phyloP scores from a whole-genome alignment of 2,888 invertebrate species.

The Leucophenga montana region DNA sequence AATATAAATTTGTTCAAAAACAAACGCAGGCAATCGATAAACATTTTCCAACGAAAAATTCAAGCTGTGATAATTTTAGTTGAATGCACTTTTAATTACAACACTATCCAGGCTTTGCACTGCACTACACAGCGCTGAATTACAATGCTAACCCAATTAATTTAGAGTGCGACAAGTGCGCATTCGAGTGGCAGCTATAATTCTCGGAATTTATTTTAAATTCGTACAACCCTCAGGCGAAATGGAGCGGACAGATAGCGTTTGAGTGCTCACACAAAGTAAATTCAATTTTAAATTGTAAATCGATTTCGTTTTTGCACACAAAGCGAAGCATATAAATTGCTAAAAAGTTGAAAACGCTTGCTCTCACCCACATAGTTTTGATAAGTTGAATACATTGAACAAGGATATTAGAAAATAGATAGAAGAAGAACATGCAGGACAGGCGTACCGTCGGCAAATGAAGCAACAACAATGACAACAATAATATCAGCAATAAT shows the following conservation, averaged over 20 bases:
- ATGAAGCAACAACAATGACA: constrained; percentile 10
- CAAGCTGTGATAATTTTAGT: neutral
- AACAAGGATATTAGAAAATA: neutral
- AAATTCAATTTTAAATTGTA: constrained; percentile 40
- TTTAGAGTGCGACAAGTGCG: constrained; percentile 18
- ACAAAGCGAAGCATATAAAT: constrained; percentile 28
- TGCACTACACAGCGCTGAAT: neutral
- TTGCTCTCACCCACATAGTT: constrained; percentile 29
- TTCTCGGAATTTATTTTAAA: neutral
- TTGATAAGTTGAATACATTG: neutral
- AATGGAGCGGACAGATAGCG: neutral
- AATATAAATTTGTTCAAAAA: no score
- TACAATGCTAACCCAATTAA: constrained; percentile 26
- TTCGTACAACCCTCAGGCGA: neutral
- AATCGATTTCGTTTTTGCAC: constrained; percentile 36
- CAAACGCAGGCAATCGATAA: no score
- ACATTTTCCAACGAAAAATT: no score
- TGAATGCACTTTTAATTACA: constrained; percentile 17
- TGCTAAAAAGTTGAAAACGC: constrained; percentile 31
- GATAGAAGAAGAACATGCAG: neutral
- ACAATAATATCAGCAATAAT: neutral
- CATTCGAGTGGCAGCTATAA: neutral
- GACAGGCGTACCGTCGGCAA: constrained; percentile 6
- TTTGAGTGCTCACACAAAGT: constrained; percentile 23
- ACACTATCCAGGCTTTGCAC: neutral